Evolutionary conservation across 2,113 vertebrate species (phyloP), one percentile per base, ranked within the genome.

Genomic region (Tragelaphus imberbis): DNA sequence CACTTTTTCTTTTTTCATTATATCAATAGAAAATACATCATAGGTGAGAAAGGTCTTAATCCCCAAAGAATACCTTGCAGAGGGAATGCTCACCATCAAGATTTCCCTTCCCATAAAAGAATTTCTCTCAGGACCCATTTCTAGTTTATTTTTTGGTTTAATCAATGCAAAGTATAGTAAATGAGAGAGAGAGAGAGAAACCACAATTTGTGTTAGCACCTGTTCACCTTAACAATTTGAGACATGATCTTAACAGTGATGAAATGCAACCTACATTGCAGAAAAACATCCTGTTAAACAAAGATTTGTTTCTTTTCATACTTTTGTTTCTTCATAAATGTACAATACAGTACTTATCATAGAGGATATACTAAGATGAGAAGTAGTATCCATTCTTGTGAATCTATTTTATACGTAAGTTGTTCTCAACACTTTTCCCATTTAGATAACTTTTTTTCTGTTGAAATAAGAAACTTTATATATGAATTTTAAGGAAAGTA

Each of bases 101-200:
- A 16, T 47, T 93, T 47, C 12, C 11, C 4, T 88, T 5, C 89
- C 30, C 89, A 55, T 6, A 55, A 94, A 94, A 58, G 61, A 86
- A 92, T 93, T 81, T 96, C 86, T 96, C 71, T 91, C 19, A 94
- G 94, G 95, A 89, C 28, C 30, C 27, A 47, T 28, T 10, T 16
- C 49, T 96, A 11, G 15, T 33, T 33, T n/a, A 36, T 61, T 94
- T 90, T 58, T 92, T 88, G 75, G 16, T 90, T 71, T 53, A 87
- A 56, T 55, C 59, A 94, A 92, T 91, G 36, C 86, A 87, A 81
- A 81, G 14, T 49, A 47, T n/a, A 84, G 15, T 75, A 84, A 84
- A 51, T 5, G 75, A 79, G 40, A 47, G 23, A 47, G 12, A 47
- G 12, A 58, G 30, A 81, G 40, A 55, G 1, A 65, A 87, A 28